Evolutionary conservation across 2,888 invertebrate species (phyloP).

Genomic region (Halocaridina rubra): DNA sequence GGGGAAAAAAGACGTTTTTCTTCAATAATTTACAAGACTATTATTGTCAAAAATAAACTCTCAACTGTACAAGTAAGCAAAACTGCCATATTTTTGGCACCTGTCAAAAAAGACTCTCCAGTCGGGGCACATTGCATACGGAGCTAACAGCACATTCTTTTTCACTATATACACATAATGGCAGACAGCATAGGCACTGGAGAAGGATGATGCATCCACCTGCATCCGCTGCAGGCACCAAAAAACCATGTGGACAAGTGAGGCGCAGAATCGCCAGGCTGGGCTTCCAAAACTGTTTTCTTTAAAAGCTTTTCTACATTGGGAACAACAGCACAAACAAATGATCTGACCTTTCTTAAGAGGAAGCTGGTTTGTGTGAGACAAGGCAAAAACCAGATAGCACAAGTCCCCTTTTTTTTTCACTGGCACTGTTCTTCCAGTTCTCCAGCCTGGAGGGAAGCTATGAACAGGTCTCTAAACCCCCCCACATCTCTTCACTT

Average conservation of each 20-base stretch:
- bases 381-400: slow-evolving; percentile 15
- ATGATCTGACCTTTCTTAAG: neutral
- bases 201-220: slow-evolving; percentile 39
- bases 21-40: slow-evolving; percentile 42
- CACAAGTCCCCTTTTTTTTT: neutral
- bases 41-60: slow-evolving; percentile 58
- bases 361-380: slow-evolving; percentile 27
- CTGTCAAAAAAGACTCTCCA: slow-evolving; percentile 49
- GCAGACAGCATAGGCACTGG: slow-evolving; percentile 58
- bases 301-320: neutral
- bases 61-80: slow-evolving; percentile 56
- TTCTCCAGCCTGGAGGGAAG: slow-evolving; percentile 28
- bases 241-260: no score
- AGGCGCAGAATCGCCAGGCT: slow-evolving; percentile 19
- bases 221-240: slow-evolving; percentile 11
- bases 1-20: neutral
- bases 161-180: slow-evolving; percentile 41
- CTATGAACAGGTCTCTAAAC: neutral
- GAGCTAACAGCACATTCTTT: slow-evolving; percentile 21
- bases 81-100: slow-evolving; percentile 49
- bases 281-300: neutral
- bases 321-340: slow-evolving; percentile 11
- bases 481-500: slow-evolving; percentile 20
- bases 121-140: slow-evolving; percentile 42
- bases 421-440: neutral